Percentiles rank a stretch among this genome's conserved stretches.
Evolutionary conservation across 1,140 invertebrate species (phyloP).

Genomic region (Hypsibius dujardini): DNA sequence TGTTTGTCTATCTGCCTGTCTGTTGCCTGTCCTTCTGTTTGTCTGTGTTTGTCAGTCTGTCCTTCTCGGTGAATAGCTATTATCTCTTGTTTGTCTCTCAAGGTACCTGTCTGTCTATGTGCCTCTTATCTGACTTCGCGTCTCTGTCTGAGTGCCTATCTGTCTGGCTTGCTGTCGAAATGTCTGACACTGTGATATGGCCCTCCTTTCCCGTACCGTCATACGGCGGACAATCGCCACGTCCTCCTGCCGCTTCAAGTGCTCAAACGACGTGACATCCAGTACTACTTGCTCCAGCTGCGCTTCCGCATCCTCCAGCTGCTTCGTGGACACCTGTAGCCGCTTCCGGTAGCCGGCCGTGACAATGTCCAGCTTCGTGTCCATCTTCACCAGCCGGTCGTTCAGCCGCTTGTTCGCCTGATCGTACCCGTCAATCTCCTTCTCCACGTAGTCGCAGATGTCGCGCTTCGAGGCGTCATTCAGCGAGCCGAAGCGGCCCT

Average conservation of each 20-base stretch:
- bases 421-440: slow-evolving; percentile 62
- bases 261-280: slow-evolving; percentile 78
- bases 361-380: slow-evolving; percentile 87
- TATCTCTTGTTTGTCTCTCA: no score
- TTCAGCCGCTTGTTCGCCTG: slow-evolving; percentile 86
- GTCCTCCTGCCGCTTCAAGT: slow-evolving; percentile 70
- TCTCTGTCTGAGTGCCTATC: no score
- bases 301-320: slow-evolving; percentile 65
- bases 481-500: slow-evolving; percentile 27
- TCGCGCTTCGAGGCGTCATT: slow-evolving; percentile 78
- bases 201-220: no score
- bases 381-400: slow-evolving; percentile 69
- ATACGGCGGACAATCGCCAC: slow-evolving; percentile 72
- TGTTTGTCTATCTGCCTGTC: no score
- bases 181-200: no score
- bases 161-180: no score
- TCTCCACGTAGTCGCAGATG: slow-evolving; percentile 74
- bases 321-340: slow-evolving; percentile 63
- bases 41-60: no score
- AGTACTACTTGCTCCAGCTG: slow-evolving; percentile 72
- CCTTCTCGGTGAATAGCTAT: no score
- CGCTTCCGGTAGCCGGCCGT: slow-evolving; percentile 69
- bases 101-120: no score
- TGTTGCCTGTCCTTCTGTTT: no score
- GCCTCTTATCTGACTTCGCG: no score